Evolutionary conservation across 2,888 invertebrate genomes (phyloP), one percentile per base, ranked within the genome.

Genomic region (Anoncus sp.): DNA sequence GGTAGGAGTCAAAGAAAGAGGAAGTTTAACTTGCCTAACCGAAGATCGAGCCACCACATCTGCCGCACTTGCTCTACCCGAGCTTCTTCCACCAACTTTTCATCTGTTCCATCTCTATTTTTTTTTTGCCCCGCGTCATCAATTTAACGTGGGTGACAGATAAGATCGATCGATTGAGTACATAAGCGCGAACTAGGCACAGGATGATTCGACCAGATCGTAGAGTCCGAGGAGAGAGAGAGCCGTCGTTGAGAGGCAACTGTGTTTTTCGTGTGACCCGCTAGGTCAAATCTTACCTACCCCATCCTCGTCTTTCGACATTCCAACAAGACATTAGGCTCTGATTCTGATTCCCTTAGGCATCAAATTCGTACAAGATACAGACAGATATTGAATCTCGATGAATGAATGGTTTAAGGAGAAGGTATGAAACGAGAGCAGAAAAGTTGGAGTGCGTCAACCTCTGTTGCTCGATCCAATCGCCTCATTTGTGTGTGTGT

Each of bases 381-480:
- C 18, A 31, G 62, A 62, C 20, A 43, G 45, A 27, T 14, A 16
- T 51, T 62, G 20, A 49, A 62, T 55, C 22, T 9, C 59, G 40
- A 45, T 45, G 43, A 10, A 18, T 24, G 31, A 60, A 71, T 75
- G 31, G 31, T 18, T 70, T n/a, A 10, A 6, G 1, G 22, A 55
- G 47, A 40, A 10, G 27, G 35, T 16, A 31, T 5, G 57, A 31
- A 73, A 73, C 43, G 69, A 75, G 80, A 67, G 77, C 77, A 72
- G 62, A 71, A 77, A 20, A 40, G 43, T 59, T 51, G 59, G 60
- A 55, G 45, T 66, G 24, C 72, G 60, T 71, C 69, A 70, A 77
- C 53, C 71, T 67, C 62, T 57, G 45, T 24, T 16, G 31, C 45
- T 65, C 80, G 84, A 84, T 83, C 77, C 72, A 80, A 86, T 84